phyloP scores from a whole-genome alignment of 2,888 invertebrate species.

The Cistogaster globosa region DNA sequence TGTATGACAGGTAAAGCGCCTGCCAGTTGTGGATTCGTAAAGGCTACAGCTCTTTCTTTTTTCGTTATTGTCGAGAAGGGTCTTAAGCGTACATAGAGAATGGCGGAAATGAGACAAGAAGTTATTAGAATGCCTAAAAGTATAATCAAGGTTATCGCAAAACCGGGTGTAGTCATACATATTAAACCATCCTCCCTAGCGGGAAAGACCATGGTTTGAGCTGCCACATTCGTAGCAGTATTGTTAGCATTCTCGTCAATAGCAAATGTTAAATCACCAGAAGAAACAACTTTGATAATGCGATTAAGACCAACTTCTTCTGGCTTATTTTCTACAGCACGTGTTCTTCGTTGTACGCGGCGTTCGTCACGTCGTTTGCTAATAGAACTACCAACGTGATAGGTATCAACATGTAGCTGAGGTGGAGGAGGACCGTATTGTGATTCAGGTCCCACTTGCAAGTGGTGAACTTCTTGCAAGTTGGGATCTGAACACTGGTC shows the following conservation, averaged over 20 bases:
- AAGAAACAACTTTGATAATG: conserved; percentile 95
- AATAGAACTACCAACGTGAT: conserved; percentile 85
- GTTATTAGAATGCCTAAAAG: conserved; percentile 91
- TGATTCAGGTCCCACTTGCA: conserved; percentile 84
- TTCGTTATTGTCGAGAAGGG: conserved; percentile 85
- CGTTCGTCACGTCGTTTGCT: conserved; percentile 89
- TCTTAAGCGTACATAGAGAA: conserved; percentile 91
- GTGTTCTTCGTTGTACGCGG: conserved; percentile 86
- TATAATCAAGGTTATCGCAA: conserved; percentile 92
- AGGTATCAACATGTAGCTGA: conserved; percentile 86
- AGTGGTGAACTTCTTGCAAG: conserved; percentile 85
- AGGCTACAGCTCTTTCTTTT: conserved; percentile 82
- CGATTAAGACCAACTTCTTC: conserved; percentile 94
- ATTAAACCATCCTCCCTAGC: conserved; percentile 88
- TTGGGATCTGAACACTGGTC: conserved; percentile 92
- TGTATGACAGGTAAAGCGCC: conserved; percentile 79
- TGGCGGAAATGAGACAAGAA: conserved; percentile 93
- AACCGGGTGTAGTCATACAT: conserved; percentile 97
- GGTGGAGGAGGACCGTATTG: conserved; percentile 90
- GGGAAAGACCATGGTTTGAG: conserved; percentile 89
- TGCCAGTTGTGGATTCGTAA: conserved; percentile 81
- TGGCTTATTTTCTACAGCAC: conserved; percentile 87
- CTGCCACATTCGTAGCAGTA: conserved; percentile 85
- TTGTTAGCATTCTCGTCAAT: conserved; percentile 87
- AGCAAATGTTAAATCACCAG: conserved; percentile 93